phyloP scores from a whole-genome alignment of 1,140 invertebrate genomes.

The Adoxophyes honmai region DNA sequence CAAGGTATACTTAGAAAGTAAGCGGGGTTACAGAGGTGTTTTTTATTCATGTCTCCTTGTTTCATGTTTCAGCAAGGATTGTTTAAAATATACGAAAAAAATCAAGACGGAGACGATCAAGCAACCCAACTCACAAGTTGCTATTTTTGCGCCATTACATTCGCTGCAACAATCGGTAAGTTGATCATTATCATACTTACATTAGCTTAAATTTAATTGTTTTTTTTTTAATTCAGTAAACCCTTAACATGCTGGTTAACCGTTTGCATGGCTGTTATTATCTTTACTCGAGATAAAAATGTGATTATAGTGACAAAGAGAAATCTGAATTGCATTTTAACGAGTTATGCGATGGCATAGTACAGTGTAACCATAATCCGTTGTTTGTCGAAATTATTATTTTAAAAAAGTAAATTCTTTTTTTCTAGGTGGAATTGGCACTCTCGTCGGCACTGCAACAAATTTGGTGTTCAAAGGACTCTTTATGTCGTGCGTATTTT shows the following conservation, averaged over 20 bases:
- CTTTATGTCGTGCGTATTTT: constrained; percentile 76
- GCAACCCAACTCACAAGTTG: constrained; percentile 80
- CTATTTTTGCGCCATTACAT: constrained; percentile 86
- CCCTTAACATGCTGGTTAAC: no score
- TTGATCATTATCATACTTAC: background rate
- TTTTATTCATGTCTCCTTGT: background rate
- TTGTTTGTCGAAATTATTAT: no score
- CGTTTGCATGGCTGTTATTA: no score
- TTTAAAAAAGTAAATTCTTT: constrained; percentile 83
- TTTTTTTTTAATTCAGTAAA: no score
- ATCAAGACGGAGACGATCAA: constrained; percentile 30
- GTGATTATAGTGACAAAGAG: no score
- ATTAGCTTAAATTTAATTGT: no score
- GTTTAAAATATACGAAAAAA: constrained; percentile 39
- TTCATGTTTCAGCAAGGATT: constrained; percentile 43
- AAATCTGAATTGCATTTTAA: no score
- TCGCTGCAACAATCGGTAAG: constrained; percentile 82
- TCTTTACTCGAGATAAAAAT: no score
- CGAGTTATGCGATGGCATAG: no score
- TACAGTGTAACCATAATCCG: no score
- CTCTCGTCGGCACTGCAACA: constrained; percentile 90
- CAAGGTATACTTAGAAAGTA: no score
- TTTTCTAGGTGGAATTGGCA: constrained; percentile 86
- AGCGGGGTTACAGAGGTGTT: no score
- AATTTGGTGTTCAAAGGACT: constrained; percentile 91